These are phyloP conservation scores for Jacana jacana DNA, from an alignment of 2,113 vertebrate species.

Conservation along the genomic window DNA sequence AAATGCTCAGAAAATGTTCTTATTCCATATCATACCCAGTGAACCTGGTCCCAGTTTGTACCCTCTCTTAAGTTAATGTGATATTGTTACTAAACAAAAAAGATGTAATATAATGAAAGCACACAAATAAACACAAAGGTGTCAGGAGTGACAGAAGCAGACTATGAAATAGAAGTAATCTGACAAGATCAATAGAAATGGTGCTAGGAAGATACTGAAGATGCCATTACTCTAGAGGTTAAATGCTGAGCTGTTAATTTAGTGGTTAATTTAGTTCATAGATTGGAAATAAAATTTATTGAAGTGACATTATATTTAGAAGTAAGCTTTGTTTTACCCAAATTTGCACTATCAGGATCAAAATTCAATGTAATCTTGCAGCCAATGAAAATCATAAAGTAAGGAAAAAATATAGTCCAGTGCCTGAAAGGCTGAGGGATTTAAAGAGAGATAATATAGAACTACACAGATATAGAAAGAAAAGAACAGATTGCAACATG, in stretches of 20 bases:
- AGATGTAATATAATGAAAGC: not conserved
- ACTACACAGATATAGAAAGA: not conserved
- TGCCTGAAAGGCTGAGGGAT: not conserved
- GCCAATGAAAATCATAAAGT: not conserved
- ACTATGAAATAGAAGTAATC: not conserved
- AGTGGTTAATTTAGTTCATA: not conserved
- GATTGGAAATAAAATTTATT: not conserved
- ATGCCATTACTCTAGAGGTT: not conserved
- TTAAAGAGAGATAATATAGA: not conserved
- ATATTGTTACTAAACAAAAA: not conserved
- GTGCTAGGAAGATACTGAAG: not conserved
- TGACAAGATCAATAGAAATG: not conserved
- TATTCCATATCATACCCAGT: not conserved
- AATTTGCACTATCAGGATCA: not conserved
- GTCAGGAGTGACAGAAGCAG: not conserved
- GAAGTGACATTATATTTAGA: not conserved
- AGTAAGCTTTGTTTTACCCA: not conserved
- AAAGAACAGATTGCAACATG: not conserved
- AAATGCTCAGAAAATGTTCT: not conserved
- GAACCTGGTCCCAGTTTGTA: not conserved
- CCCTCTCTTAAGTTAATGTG: not conserved
- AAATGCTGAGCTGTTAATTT: not conserved
- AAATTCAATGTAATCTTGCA: not conserved
- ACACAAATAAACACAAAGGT: not conserved
- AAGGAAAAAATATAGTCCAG: not conserved